Conservation (phyloP, 2,888 invertebrate genomes). For the Parapristionchus giblindavisi region DNA sequence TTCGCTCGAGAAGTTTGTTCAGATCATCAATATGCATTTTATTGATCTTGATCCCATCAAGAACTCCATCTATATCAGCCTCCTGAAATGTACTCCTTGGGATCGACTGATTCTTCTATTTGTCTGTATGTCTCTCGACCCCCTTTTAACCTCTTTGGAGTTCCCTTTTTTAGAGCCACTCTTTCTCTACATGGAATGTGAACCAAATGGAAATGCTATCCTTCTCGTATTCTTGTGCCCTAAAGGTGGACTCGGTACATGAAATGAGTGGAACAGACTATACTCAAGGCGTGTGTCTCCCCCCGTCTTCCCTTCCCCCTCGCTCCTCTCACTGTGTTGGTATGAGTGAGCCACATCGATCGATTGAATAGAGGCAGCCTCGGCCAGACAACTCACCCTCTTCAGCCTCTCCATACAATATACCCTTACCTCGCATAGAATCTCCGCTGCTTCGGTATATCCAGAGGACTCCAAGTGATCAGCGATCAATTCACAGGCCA, state of each 20-base stretch:
- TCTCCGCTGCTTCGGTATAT: conserved; percentile 47
- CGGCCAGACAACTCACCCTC: conserved; percentile 29
- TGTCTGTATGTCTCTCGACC: background rate
- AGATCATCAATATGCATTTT: conserved; percentile 6
- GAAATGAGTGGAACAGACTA: background rate
- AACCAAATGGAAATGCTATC: background rate
- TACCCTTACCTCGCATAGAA: conserved; percentile 53
- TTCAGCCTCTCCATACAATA: background rate
- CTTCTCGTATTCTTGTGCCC: background rate
- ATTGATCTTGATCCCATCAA: background rate
- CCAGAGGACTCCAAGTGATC: conserved; percentile 43
- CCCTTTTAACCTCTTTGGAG: background rate
- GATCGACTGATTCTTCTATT: background rate
- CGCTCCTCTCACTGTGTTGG: conserved; percentile 4
- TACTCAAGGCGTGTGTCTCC: background rate
- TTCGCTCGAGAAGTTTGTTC: background rate
- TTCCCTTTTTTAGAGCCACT: conserved; percentile 9
- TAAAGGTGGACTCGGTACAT: background rate
- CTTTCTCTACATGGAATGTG: background rate
- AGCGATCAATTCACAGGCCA: conserved; percentile 2
- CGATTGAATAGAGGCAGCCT: conserved; percentile 24
- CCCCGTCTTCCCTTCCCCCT: conserved; percentile 15
- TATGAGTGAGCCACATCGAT: conserved; percentile 30
- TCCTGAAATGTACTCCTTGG: conserved; percentile 30
- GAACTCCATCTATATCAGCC: background rate